Conservation (phyloP, 2,888 invertebrate species). For the Chymomyza caudatula region DNA sequence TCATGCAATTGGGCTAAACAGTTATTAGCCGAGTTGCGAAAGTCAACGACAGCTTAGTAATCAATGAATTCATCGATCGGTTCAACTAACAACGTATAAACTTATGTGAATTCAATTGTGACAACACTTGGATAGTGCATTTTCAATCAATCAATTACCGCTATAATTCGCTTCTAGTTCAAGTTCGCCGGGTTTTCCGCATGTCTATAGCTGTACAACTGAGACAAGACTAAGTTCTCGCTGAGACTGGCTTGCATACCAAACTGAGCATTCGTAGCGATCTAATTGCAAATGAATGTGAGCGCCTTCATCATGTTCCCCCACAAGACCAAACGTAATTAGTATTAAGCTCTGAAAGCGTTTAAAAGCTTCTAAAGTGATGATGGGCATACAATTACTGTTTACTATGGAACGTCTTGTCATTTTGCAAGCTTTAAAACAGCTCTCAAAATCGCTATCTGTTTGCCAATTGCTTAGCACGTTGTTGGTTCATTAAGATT, state of each 20-base stretch:
- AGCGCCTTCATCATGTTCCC: constrained; percentile 19
- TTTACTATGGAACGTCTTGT: constrained; percentile 21
- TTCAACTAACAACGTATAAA: constrained; percentile 42
- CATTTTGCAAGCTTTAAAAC: constrained; percentile 46
- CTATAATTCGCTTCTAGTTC: constrained; percentile 23
- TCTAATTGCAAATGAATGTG: constrained; percentile 30
- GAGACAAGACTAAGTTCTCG: constrained; percentile 22
- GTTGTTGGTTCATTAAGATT: constrained; percentile 9
- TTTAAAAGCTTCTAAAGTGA: too few relatives aligned
- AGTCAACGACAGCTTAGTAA: constrained; percentile 13
- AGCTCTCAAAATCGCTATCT: constrained; percentile 28
- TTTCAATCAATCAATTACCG: constrained; percentile 59
- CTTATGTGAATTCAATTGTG: constrained; percentile 38
- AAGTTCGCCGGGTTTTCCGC: constrained; percentile 1
- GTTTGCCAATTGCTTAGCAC: constrained; percentile 34
- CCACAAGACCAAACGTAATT: constrained; percentile 13
- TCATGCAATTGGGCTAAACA: constrained; percentile 54
- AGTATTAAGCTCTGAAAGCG: background rate
- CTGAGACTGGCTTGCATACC: background rate
- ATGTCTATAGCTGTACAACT: constrained; percentile 28
- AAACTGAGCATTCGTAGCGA: constrained; percentile 13
- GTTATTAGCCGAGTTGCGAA: constrained; percentile 65
- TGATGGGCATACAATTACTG: background rate
- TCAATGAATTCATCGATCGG: too few relatives aligned
- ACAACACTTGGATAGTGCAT: background rate